Evolutionary conservation across 2,888 invertebrate species (phyloP).

Genomic region (Rhingia campestris): DNA sequence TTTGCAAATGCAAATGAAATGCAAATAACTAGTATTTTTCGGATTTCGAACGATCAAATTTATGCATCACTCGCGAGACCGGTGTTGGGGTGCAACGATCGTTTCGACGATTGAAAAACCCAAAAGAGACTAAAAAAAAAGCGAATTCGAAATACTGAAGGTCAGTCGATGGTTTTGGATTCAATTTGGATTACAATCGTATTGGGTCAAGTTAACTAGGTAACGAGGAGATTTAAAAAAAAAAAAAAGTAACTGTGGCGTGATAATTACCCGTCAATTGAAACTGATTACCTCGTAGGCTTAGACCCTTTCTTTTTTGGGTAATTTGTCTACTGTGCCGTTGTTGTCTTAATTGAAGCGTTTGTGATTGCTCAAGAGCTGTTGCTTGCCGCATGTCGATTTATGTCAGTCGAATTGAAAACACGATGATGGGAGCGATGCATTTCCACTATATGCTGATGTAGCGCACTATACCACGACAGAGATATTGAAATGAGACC

Average conservation of each 20-base stretch:
- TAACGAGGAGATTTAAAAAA: constrained; percentile 5
- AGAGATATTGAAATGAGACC: constrained; percentile 51
- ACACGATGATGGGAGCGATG: background rate
- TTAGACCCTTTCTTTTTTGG: background rate
- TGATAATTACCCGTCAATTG: constrained; percentile 17
- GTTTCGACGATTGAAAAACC: background rate
- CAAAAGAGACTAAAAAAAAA: background rate
- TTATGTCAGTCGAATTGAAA: background rate
- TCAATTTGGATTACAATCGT: constrained; percentile 25
- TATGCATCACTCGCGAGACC: constrained; percentile 28
- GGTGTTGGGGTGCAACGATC: background rate
- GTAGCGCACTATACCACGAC: background rate
- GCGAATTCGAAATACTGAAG: constrained; percentile 45
- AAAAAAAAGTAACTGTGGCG: constrained; percentile 7
- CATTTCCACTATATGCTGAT: background rate
- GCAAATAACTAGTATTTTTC: constrained; percentile 52
- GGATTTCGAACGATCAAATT: constrained; percentile 52
- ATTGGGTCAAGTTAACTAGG: constrained; percentile 51
- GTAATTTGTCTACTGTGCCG: background rate
- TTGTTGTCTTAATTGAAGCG: background rate
- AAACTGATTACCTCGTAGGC: background rate
- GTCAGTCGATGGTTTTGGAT: constrained; percentile 42
- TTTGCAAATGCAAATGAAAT: constrained; percentile 61
- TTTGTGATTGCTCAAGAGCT: background rate
- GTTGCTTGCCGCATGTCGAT: background rate